Base-by-base conservation (phyloP, 2,797 vertebrate genomes). In the Hypotaenidia philippensis region DNA sequence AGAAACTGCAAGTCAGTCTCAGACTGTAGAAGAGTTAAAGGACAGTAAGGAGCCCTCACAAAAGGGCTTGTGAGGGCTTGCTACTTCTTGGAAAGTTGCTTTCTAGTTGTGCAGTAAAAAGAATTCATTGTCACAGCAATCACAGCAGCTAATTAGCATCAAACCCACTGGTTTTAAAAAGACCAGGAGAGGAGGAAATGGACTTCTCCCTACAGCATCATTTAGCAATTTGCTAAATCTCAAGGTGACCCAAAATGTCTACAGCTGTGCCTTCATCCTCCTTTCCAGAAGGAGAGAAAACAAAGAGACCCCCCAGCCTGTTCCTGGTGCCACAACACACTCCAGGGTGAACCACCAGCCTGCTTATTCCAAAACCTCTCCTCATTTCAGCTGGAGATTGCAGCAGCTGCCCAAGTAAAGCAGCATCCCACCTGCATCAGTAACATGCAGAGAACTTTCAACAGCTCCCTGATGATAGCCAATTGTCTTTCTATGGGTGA, bases 261-360 rank as follows among this genome's bases (percentile, higher is more conserved):
- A 52, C 88, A 90, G 71, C 68, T 55, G 27, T 55, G 49, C 66
- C 68, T 83, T 21, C 44, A 70, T 19, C 29, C 27, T 92, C n/a
- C 41, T 55, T 65, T 38, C n/a, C 29, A 36, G 55, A 21, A 61
- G 10, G 6, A 76, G 5, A 55, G 26, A 3, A 60, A 87, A 26
- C 9, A 36, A n/a, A 49, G 18, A 70, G 31, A 29, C 50, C 76
- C 55, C 12, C 38, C 55, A 45, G 21, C 18, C 25, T 69, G 6
- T 2, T 29, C 60, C 50, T 38, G n/a, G 31, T 34, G 40, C 45
- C 29, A 23, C 23, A 29, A 14, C 0, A 1, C 13, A 13, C 44
- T 38, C 27, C 21, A 70, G 32, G 31, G 57, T n/a, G 74, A 91
- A 84, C 18, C 52, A 55, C 10, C 38, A 21, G 9, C 13, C 25